Evolutionary conservation across 1,140 invertebrate genomes (phyloP), one percentile per base, ranked within the genome.

Genomic region (Steinernema feltiae): DNA sequence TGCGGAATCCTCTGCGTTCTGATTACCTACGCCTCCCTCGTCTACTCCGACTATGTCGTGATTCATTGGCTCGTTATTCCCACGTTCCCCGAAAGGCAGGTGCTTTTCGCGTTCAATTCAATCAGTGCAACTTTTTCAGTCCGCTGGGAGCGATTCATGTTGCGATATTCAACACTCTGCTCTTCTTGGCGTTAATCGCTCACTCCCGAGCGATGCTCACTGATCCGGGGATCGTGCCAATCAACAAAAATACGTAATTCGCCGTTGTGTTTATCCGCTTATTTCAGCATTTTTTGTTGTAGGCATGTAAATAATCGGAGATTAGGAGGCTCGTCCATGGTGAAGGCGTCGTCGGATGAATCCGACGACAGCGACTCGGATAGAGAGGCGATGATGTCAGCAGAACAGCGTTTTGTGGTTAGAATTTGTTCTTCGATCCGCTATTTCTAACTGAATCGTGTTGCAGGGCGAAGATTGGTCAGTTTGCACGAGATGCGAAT

Each of bases 11-110:
- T 92, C 77, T 95, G 93, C 86, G 90, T 94, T 76, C 87, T 92
- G 71, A 90, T 94, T 76, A 94, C 93, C 17, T 95, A 95, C 86
- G 82, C 90, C 30, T 92, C 92, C 30, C 90, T 95, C 46, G 90
- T 93, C 80, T 95, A 95, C 87, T 93, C 93, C 1, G 93, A 95
- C 88, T 95, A 95, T 89, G 93, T 93, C 53, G 91, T 95, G 15
- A 89, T 93, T 72, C 88, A 91, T 87, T 94, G 93, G 92, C 91
- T 95, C 78, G 90, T 95, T 77, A 87, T 94, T 31, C 92, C 92
- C 53, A 91, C 91, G 3, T 92, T 94, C 90, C 90, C 90, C 78
- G 90, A 92, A 70, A 93, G 91, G 93, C 93, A 77, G 29, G 72
- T 78, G 76, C 72, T 77, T 73, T 32, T 35, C 30, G 2, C 48